Percentiles rank a stretch among this genome's conserved stretches.
Evolutionary conservation across 2,888 invertebrate genomes (phyloP).

Genomic region (Thecophora atra): DNA sequence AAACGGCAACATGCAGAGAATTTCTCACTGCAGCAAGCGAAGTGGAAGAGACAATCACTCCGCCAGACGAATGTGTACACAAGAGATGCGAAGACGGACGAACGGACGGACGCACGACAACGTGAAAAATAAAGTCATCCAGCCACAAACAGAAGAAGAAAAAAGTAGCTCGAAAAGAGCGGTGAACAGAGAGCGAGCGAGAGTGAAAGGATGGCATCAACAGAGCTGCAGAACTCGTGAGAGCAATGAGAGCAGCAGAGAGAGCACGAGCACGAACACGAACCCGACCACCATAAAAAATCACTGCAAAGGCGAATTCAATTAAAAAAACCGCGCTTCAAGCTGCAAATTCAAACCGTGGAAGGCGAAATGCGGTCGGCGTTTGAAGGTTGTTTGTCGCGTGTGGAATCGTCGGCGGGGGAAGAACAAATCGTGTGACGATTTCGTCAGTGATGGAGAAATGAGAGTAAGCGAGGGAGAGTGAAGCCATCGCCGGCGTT

Average conservation of each 20-base stretch:
- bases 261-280: too few species aligned
- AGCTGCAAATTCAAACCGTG: too few species aligned
- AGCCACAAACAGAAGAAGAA: conserved; percentile 36
- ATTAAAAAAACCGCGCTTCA: too few species aligned
- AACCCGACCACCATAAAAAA: background rate
- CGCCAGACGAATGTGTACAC: conserved; percentile 9
- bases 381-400: background rate
- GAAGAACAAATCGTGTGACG: too few species aligned
- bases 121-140: conserved; percentile 36
- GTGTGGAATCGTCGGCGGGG: background rate
- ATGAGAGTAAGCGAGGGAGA: conserved; percentile 14
- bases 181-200: background rate
- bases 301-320: background rate
- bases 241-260: too few species aligned
- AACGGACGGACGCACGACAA: background rate
- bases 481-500: conserved; percentile 11
- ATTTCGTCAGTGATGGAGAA: background rate
- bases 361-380: conserved; percentile 33
- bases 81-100: conserved; percentile 18
- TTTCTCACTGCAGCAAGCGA: conserved; percentile 16
- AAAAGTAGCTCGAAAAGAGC: background rate
- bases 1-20: conserved; percentile 29
- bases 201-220: background rate
- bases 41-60: conserved; percentile 8
- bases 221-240: background rate